A percentile compares a stretch with the other conserved stretches of the same genome.
These are phyloP conservation scores for Parus major DNA, from an alignment of 2,113 vertebrate genomes.

Conservation along the genomic window DNA sequence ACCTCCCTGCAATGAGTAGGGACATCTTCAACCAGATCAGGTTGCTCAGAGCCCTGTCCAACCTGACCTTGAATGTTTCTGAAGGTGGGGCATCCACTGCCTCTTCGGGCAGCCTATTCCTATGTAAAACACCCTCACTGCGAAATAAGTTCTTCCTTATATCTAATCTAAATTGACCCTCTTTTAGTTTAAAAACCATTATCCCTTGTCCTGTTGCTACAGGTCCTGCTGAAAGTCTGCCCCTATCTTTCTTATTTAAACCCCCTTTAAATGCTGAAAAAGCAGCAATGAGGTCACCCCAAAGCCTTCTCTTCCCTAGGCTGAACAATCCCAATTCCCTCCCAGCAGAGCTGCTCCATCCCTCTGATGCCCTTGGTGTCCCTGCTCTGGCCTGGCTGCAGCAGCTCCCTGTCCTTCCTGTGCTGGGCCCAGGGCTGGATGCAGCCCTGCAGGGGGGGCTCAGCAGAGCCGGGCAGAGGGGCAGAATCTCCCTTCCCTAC, in stretches of 20 bases:
- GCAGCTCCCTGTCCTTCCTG: neutral
- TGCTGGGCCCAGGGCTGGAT: neutral
- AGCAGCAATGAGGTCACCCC: rapidly evolving
- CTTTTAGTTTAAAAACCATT: neutral
- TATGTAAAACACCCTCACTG: neutral
- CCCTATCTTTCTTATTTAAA: neutral
- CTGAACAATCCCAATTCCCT: neutral
- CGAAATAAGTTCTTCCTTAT: neutral
- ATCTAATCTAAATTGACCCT: neutral
- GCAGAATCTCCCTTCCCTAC: neutral
- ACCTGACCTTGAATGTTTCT: neutral
- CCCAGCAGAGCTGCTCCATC: neutral
- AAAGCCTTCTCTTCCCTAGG: neutral
- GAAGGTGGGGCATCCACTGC: neutral
- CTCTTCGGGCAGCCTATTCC: neutral
- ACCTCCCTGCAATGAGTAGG: no score
- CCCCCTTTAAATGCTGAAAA: neutral
- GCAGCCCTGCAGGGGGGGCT: neutral
- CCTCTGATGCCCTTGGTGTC: neutral
- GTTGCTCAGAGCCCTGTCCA: neutral
- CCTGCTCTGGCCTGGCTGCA: neutral
- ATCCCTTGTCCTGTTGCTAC: neutral
- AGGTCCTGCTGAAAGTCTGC: neutral
- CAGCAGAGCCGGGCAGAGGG: neutral
- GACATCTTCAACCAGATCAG: neutral